Evolutionary conservation across 2,797 vertebrate genomes (phyloP).

Genomic region (Hafferia zeledoni): DNA sequence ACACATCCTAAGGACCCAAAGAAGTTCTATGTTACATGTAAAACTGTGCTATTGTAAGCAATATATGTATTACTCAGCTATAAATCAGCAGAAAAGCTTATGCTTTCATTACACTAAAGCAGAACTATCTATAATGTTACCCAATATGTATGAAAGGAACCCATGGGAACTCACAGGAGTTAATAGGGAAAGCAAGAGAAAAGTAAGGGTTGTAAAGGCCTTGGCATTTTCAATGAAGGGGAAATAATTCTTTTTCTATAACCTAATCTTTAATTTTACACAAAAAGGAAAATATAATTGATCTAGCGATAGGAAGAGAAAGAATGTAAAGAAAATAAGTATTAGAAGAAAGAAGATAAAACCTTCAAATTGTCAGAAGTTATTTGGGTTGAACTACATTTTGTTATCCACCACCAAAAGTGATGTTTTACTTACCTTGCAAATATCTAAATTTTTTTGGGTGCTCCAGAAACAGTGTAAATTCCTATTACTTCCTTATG

Average conservation of each 20-base stretch:
- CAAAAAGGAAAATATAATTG: not conserved
- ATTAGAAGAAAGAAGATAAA: not conserved
- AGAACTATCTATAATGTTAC: not conserved
- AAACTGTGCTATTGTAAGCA: not conserved
- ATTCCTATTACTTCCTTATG: not conserved
- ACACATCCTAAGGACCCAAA: not conserved
- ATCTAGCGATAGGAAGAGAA: not conserved
- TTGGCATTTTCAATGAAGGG: not conserved
- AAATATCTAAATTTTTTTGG: not conserved
- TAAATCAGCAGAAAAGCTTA: conserved; percentile 19
- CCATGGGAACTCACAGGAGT: not conserved
- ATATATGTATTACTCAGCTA: not conserved
- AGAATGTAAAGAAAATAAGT: not conserved
- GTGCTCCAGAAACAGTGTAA: not conserved
- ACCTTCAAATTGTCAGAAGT: not conserved
- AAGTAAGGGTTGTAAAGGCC: not conserved
- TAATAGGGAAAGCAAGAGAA: not conserved
- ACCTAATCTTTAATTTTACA: not conserved
- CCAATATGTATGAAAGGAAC: not conserved
- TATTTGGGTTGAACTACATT: not conserved
- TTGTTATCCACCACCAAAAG: not conserved
- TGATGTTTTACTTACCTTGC: not conserved
- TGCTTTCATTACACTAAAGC: not conserved
- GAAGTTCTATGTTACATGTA: not conserved
- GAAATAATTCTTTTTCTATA: not conserved